A percentile compares a stretch with the other conserved stretches of the same genome.
Evolutionary conservation across 2,113 vertebrate genomes (phyloP).

Genomic region (Pomatorhinus ruficollis): DNA sequence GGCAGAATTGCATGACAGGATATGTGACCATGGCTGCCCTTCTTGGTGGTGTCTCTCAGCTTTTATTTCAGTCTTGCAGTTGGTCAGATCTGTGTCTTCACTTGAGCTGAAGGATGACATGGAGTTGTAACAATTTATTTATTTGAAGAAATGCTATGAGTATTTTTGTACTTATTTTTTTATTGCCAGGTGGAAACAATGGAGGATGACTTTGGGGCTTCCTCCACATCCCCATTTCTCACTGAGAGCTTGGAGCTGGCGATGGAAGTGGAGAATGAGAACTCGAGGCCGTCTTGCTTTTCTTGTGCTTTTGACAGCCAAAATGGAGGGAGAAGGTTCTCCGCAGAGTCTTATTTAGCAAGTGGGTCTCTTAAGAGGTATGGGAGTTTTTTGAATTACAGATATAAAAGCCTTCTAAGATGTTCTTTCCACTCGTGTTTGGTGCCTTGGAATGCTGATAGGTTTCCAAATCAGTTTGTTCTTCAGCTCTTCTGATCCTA

Average conservation of each 20-base stretch:
- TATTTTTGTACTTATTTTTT: not conserved
- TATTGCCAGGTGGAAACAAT: conserved; percentile 67
- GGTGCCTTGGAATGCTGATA: not conserved
- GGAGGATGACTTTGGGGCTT: conserved; percentile 77
- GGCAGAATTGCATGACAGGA: not conserved
- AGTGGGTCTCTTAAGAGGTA: conserved; percentile 91
- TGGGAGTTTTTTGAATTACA: not conserved
- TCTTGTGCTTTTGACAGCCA: conserved; percentile 79
- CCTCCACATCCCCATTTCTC: conserved; percentile 72
- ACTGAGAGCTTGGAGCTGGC: conserved; percentile 77
- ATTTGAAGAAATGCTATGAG: not conserved
- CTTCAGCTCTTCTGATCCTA: not conserved
- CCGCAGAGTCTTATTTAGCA: conserved; percentile 81
- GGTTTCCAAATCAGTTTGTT: not conserved
- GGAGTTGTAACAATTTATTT: not conserved
- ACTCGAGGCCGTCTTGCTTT: conserved; percentile 78
- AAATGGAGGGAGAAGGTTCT: conserved; percentile 73
- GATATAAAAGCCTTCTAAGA: not conserved
- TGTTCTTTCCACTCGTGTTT: not conserved
- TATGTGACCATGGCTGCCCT: fast-evolving
- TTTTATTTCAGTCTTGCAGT: not conserved
- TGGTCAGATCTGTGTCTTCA: not conserved
- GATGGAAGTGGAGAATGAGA: conserved; percentile 69
- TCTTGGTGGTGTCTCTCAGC: not conserved
- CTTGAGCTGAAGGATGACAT: not conserved